A percentile compares a stretch with the other conserved stretches of the same genome.
Conservation (phyloP, 2,797 vertebrate genomes). For the Crocodylus rhombifer region DNA sequence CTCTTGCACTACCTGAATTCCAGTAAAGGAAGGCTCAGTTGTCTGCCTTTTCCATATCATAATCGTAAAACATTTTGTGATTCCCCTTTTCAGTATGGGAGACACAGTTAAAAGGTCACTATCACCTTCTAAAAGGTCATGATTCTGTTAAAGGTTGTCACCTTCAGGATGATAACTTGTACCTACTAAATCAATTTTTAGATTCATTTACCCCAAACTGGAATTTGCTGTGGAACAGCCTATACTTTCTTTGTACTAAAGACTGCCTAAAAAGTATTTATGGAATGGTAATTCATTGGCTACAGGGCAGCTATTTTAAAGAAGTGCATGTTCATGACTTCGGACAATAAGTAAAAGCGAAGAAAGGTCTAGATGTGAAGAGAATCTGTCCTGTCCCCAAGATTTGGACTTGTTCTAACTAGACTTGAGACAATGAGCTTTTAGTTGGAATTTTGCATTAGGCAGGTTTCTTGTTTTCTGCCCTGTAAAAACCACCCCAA, state of each 20-base stretch:
- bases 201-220: background rate
- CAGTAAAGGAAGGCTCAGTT: too few relatives aligned
- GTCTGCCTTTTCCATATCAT: too few relatives aligned
- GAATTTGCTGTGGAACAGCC: background rate
- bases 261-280: background rate
- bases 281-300: background rate
- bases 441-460: fast-evolving
- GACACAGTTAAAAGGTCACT: background rate
- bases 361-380: background rate
- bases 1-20: too few relatives aligned
- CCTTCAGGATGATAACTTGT: background rate
- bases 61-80: too few relatives aligned
- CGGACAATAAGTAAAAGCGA: background rate
- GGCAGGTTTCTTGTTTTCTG: background rate
- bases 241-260: background rate
- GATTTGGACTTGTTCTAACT: background rate
- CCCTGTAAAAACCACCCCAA: background rate
- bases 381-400: background rate
- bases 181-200: background rate
- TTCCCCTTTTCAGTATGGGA: too few relatives aligned
- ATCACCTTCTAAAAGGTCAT: background rate
- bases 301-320: background rate
- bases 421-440: background rate
- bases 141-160: background rate
- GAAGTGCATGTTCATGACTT: background rate